phyloP scores from a whole-genome alignment of 2,797 vertebrate species.

The Sebastes trivittatus region DNA sequence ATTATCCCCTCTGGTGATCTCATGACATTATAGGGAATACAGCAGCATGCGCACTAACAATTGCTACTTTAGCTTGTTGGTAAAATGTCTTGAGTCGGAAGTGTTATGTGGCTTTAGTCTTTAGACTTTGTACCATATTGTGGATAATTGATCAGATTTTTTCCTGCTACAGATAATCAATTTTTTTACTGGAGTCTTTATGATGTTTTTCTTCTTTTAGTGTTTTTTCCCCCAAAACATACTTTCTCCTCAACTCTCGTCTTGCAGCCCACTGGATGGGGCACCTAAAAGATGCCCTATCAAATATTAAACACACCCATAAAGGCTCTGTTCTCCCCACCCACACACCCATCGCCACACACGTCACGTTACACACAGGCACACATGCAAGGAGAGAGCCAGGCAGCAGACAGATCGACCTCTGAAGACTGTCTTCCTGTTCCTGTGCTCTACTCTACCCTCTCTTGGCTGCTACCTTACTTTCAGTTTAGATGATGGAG shows the following conservation, averaged over 20 bases:
- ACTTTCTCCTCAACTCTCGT: background rate
- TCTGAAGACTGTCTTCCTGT: constrained; percentile 59
- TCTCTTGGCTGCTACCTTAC: constrained; percentile 9
- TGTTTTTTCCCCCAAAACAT: background rate
- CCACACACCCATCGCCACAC: constrained; percentile 26
- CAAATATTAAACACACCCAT: constrained; percentile 69
- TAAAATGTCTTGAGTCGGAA: background rate
- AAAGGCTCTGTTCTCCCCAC: constrained; percentile 53
- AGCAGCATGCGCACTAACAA: background rate
- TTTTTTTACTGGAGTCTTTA: background rate
- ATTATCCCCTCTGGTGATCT: constrained; percentile 42
- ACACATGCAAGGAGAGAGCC: constrained; percentile 27
- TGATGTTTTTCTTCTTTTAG: background rate
- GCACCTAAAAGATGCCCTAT: constrained; percentile 60
- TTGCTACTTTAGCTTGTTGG: constrained; percentile 26
- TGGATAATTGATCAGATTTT: background rate
- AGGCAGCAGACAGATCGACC: constrained; percentile 43
- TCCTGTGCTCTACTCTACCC: constrained; percentile 30
- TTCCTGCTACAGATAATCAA: background rate
- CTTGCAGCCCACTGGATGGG: constrained; percentile 8
- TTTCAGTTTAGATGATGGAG: constrained; percentile 46
- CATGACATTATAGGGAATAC: background rate
- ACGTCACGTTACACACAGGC: constrained; percentile 19
- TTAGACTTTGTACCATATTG: constrained; percentile 13
- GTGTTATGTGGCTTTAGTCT: constrained; percentile 1